phyloP scores from a whole-genome alignment of 2,797 vertebrate species.

The Pseudochirops corinnae region DNA sequence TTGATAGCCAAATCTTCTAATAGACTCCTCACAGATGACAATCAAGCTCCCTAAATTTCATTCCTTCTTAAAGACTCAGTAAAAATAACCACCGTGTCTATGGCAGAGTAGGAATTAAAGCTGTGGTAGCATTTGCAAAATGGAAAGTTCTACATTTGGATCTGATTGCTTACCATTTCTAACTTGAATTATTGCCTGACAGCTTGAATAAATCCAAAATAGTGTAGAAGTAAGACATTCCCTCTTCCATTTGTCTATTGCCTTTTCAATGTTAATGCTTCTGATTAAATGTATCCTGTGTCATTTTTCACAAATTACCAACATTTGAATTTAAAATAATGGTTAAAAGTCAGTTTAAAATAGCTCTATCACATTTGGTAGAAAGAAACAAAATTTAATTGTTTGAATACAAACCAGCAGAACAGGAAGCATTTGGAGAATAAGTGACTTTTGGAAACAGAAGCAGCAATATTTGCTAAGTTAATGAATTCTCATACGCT shows the following conservation, averaged over 20 bases:
- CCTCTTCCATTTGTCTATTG: conserved; percentile 45
- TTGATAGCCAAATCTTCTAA: not conserved
- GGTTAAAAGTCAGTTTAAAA: conserved; percentile 31
- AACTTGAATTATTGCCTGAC: conserved; percentile 40
- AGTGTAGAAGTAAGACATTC: conserved; percentile 52
- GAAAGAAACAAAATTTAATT: conserved; percentile 24
- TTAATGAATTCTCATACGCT: not conserved
- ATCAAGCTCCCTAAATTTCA: not conserved
- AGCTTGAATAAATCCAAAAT: conserved; percentile 64
- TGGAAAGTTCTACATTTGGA: conserved; percentile 59
- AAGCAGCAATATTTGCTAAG: not conserved
- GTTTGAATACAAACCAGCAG: conserved; percentile 15
- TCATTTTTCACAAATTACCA: conserved; percentile 58
- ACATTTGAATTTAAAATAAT: conserved; percentile 58
- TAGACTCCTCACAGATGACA: not conserved
- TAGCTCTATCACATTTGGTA: conserved; percentile 25
- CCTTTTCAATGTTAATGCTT: conserved; percentile 54
- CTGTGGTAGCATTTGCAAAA: conserved; percentile 49
- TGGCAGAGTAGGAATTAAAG: not conserved
- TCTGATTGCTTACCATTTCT: conserved; percentile 40
- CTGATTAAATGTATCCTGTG: conserved; percentile 40
- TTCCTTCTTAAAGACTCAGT: not conserved
- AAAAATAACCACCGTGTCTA: not conserved
- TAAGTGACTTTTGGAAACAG: not conserved
- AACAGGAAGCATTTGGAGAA: conserved; percentile 22